A percentile compares a stretch with the other conserved stretches of the same genome.
Conservation (phyloP, 2,113 vertebrate species). For the Malurus melanocephalus region DNA sequence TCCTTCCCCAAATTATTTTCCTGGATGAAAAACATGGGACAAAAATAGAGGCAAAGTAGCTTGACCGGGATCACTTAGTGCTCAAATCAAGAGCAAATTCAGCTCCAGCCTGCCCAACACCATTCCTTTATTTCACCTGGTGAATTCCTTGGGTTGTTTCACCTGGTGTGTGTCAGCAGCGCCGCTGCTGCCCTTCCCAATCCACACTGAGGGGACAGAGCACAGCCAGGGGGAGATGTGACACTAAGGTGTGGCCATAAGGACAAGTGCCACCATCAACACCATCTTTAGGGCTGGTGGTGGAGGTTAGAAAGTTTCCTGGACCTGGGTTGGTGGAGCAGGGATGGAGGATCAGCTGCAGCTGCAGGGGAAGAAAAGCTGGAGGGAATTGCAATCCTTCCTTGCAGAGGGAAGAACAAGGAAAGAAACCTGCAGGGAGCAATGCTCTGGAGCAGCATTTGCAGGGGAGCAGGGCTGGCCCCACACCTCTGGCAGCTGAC, state of each 20-base stretch:
- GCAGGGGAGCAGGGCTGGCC: background rate
- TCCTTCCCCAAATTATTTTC: background rate
- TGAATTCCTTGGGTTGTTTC: background rate
- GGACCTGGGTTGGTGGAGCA: background rate
- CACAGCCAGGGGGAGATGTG: background rate
- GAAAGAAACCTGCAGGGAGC: background rate
- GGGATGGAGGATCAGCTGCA: background rate
- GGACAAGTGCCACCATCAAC: background rate
- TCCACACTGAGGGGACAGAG: background rate
- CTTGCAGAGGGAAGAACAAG: background rate
- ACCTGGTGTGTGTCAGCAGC: background rate
- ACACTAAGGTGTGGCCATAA: background rate
- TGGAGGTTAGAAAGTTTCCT: background rate
- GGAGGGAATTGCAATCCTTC: background rate
- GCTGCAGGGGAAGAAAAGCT: background rate
- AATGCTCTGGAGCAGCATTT: background rate
- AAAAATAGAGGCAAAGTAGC: background rate
- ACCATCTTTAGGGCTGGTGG: background rate
- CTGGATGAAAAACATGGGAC: background rate
- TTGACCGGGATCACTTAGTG: background rate
- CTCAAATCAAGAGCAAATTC: background rate
- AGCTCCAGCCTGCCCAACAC: background rate
- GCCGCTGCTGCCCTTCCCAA: background rate
- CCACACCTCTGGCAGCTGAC: accelerated
- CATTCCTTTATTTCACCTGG: background rate